Percentiles rank a stretch among this genome's conserved stretches.
Conservation (phyloP, 2,888 invertebrate genomes). For the Scelioninae gen. 2 region DNA sequence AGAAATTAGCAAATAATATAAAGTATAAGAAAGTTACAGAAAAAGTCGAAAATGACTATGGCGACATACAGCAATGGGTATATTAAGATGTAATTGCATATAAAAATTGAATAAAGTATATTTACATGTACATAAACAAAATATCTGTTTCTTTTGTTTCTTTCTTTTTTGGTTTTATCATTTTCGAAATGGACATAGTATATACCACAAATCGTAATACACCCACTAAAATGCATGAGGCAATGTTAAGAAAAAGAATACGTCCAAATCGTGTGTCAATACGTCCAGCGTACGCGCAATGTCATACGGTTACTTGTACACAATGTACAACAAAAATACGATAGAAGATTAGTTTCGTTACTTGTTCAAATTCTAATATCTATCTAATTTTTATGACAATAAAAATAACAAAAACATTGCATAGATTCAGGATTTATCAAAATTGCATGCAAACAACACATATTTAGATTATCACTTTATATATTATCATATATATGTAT, state of each 20-base stretch:
- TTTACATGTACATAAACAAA: too few relatives aligned
- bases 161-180: too few relatives aligned
- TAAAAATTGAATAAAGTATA: too few relatives aligned
- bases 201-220: conserved; percentile 42
- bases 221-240: conserved; percentile 45
- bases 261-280: conserved; percentile 12
- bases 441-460: conserved; percentile 29
- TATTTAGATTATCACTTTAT: too few relatives aligned
- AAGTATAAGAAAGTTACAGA: conserved; percentile 48
- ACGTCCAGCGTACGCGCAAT: conserved; percentile 47
- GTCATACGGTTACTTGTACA: conserved; percentile 56
- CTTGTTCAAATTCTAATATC: conserved; percentile 14
- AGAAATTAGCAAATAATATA: conserved; percentile 26
- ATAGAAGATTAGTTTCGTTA: conserved; percentile 17
- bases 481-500: too few relatives aligned
- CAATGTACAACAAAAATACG: conserved; percentile 38
- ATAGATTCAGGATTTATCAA: conserved; percentile 28
- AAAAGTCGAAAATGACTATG: conserved; percentile 53
- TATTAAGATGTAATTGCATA: too few relatives aligned
- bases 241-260: conserved; percentile 43
- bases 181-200: too few relatives aligned
- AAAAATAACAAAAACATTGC: conserved; percentile 25
- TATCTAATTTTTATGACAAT: conserved; percentile 15
- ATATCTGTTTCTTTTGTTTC: too few relatives aligned
- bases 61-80: conserved; percentile 45